These are phyloP conservation scores for Aricia artaxerxes DNA, from an alignment of 2,888 invertebrate species.

Conservation along the genomic window DNA sequence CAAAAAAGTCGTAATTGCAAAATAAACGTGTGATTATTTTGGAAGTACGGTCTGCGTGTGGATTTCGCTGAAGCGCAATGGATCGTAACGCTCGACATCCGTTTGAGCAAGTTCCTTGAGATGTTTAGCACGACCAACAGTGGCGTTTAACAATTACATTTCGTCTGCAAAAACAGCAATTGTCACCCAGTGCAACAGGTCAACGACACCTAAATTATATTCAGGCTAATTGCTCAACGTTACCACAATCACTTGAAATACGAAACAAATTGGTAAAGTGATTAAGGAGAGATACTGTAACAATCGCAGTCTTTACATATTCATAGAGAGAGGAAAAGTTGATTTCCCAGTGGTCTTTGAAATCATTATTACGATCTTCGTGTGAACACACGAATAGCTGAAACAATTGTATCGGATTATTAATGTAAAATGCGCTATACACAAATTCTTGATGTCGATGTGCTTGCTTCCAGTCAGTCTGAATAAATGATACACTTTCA, in stretches of 20 bases:
- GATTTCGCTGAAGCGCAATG: slow-evolving; percentile 63
- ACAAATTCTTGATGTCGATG: slow-evolving; percentile 8
- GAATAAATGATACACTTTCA: slow-evolving; percentile 11
- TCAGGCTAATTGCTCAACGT: slow-evolving; percentile 1
- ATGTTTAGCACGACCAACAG: neutral
- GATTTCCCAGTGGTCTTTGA: slow-evolving; percentile 23
- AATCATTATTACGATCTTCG: slow-evolving; percentile 21
- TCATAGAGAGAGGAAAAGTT: slow-evolving; percentile 23
- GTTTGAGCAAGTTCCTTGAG: slow-evolving; percentile 59
- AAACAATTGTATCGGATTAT: slow-evolving; percentile 8
- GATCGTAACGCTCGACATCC: slow-evolving; percentile 61
- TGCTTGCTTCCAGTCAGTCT: neutral
- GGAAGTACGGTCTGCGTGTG: neutral
- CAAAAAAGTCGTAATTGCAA: neutral
- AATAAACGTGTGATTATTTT: neutral
- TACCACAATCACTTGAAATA: slow-evolving; percentile 4
- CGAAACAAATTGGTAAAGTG: slow-evolving; percentile 11
- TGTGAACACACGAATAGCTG: slow-evolving; percentile 8
- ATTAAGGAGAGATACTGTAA: neutral
- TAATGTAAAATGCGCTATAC: slow-evolving; percentile 1
- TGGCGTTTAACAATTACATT: slow-evolving; percentile 5
- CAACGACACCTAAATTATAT: slow-evolving; percentile 8
- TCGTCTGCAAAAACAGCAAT: slow-evolving; percentile 20
- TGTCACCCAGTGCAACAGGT: slow-evolving; percentile 14
- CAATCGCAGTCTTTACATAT: slow-evolving; percentile 11